phyloP scores from a whole-genome alignment of 1,140 invertebrate genomes.

The Drosophila tsacasi region DNA sequence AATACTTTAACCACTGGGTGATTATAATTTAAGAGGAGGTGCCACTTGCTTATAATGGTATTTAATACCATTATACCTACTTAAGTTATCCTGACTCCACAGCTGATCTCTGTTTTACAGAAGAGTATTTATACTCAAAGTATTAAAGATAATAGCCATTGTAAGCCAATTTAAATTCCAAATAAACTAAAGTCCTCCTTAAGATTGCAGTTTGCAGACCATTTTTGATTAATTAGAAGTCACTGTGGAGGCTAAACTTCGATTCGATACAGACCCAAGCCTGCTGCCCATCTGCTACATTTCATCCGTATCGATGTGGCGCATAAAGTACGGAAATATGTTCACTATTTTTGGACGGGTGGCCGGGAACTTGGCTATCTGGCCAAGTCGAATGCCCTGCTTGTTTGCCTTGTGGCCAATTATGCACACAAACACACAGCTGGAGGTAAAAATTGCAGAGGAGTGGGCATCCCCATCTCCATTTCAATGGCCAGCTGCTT shows the following conservation, averaged over 20 bases:
- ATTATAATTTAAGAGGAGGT: not conserved
- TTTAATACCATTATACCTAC: not conserved
- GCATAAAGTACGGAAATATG: conserved; percentile 69
- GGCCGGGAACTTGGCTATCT: conserved; percentile 47
- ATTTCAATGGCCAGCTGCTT: conserved; percentile 54
- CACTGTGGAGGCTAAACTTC: not conserved
- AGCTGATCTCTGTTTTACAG: not conserved
- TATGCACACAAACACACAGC: conserved; percentile 62
- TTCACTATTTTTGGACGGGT: conserved; percentile 72
- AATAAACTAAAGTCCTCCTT: not conserved
- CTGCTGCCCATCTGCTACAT: conserved; percentile 56
- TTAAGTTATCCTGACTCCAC: not conserved
- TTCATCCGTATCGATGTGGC: conserved; percentile 69
- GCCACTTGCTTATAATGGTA: not conserved
- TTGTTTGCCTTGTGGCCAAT: conserved; percentile 53
- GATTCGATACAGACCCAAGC: conserved; percentile 1
- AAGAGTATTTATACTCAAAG: too few relatives aligned
- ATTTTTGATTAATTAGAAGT: conserved; percentile 15
- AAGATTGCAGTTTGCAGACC: not conserved
- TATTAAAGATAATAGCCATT: not conserved
- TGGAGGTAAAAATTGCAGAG: conserved; percentile 58
- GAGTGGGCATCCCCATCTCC: conserved; percentile 13
- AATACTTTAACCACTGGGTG: not conserved
- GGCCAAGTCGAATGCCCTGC: conserved; percentile 34
- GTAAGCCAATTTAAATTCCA: not conserved